A percentile compares a stretch with the other conserved stretches of the same genome.
Evolutionary conservation across 2,113 vertebrate genomes (phyloP).

Genomic region (Tetrao urogallus): DNA sequence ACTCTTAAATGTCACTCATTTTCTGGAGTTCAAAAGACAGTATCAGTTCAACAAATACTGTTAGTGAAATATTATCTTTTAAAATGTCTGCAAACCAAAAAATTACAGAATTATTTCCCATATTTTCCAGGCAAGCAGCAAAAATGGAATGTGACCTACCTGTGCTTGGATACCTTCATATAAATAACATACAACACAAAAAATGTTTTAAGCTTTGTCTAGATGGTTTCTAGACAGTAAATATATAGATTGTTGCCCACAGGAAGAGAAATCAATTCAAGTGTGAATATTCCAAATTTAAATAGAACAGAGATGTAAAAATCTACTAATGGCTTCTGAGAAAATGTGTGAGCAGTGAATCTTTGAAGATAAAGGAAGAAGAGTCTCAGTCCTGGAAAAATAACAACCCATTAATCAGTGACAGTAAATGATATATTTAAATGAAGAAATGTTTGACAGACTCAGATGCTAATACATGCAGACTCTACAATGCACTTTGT

Average conservation of each 20-base stretch:
- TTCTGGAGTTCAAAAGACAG: not conserved
- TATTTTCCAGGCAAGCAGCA: not conserved
- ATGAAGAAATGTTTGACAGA: not conserved
- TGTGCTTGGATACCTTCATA: not conserved
- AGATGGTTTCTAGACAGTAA: not conserved
- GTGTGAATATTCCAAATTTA: not conserved
- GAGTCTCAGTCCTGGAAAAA: not conserved
- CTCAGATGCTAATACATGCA: not conserved
- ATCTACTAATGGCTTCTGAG: not conserved
- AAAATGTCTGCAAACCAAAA: not conserved
- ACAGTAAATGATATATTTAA: not conserved
- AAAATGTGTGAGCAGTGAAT: not conserved
- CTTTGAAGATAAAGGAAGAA: constrained; percentile 1
- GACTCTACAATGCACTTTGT: not conserved
- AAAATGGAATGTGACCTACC: not conserved
- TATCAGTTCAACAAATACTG: not conserved
- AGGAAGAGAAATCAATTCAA: not conserved
- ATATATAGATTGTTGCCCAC: not conserved
- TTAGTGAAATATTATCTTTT: not conserved
- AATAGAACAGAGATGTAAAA: not conserved
- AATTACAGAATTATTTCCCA: not conserved
- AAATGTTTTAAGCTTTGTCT: not conserved
- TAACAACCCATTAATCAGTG: not conserved
- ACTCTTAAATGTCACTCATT: not conserved
- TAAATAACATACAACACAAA: not conserved